Percentiles rank a stretch among this genome's conserved stretches.
Evolutionary conservation across 2,888 invertebrate genomes (phyloP).

Genomic region (Tachina fera): DNA sequence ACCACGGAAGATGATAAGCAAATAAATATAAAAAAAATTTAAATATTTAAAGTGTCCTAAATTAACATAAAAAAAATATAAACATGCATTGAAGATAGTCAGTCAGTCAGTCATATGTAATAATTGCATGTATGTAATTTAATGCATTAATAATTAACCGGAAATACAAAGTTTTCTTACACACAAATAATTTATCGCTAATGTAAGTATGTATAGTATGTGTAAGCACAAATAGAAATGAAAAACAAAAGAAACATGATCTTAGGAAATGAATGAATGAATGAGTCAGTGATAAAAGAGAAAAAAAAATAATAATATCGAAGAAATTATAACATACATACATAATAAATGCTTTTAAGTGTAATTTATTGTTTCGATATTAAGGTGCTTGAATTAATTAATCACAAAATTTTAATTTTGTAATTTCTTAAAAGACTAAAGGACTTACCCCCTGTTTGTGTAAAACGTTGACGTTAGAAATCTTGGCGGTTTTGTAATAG

Average conservation of each 20-base stretch:
- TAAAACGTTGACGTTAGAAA: no score
- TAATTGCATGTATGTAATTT: background rate
- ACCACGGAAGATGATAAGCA: background rate
- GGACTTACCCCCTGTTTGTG: no score
- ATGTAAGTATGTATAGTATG: background rate
- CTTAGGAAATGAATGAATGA: conserved; percentile 6
- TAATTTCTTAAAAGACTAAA: no score
- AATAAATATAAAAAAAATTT: conserved; percentile 31
- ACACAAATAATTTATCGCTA: background rate
- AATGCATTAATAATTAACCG: conserved; percentile 38
- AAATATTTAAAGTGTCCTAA: conserved; percentile 38
- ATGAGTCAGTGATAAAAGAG: background rate
- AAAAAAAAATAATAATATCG: background rate
- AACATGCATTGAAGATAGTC: background rate
- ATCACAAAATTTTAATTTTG: no score
- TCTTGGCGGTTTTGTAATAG: no score
- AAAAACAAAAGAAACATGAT: conserved; percentile 8
- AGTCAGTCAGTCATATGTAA: conserved; percentile 1
- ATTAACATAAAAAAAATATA: conserved; percentile 3
- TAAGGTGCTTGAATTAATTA: no score
- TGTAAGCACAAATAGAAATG: background rate
- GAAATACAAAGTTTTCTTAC: conserved; percentile 38
- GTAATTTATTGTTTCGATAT: no score
- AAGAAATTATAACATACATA: conserved; percentile 12
- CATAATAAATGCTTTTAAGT: background rate